These are phyloP conservation scores for Lasiommata megera DNA, from an alignment of 2,888 invertebrate genomes.

Conservation along the genomic window DNA sequence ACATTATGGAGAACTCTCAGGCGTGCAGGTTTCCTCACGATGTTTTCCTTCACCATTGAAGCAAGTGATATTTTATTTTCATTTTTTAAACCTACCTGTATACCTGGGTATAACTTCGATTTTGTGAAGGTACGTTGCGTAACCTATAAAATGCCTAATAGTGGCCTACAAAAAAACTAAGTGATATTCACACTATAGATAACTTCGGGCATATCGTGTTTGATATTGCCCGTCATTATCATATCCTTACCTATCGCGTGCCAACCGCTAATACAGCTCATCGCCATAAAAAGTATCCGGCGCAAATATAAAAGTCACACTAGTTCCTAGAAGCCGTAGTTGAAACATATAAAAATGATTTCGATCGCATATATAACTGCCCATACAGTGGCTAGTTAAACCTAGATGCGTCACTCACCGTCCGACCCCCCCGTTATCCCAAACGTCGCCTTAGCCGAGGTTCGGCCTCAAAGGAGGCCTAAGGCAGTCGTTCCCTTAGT, in stretches of 20 bases:
- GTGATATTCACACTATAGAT: constrained; percentile 1
- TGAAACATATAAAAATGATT: not conserved
- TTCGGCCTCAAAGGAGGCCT: no score
- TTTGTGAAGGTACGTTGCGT: not conserved
- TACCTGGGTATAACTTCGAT: not conserved
- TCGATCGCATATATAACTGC: no score
- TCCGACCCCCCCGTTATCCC: no score
- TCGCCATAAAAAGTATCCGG: constrained; percentile 25
- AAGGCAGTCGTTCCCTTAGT: no score
- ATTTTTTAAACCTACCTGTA: no score
- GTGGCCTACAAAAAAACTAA: not conserved
- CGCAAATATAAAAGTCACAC: constrained; percentile 28
- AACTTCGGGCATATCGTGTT: constrained; percentile 4
- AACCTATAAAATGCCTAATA: not conserved
- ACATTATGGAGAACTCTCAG: no score
- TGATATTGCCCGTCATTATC: constrained; percentile 23
- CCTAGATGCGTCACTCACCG: no score
- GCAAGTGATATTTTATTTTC: no score
- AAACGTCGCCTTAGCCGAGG: no score
- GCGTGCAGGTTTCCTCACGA: no score
- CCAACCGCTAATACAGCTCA: constrained; percentile 31
- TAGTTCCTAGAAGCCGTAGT: constrained; percentile 15
- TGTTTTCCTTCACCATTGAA: no score
- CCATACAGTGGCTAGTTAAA: no score
- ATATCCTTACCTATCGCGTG: constrained; percentile 25